Evolutionary conservation across 2,797 vertebrate genomes (phyloP).

Genomic region (Phoeniculus purpureus): DNA sequence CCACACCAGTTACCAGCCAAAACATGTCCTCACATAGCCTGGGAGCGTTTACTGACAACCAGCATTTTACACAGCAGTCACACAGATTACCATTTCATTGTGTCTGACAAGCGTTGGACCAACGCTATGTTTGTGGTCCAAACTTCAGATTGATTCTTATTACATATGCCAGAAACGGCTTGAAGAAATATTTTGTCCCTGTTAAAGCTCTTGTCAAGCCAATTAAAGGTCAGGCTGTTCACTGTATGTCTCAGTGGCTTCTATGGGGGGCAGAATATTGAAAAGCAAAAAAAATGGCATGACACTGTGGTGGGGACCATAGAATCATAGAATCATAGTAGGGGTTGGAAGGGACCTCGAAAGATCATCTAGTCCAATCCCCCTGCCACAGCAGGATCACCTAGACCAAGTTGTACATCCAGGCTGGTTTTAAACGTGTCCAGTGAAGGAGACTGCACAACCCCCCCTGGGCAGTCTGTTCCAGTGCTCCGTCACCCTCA

Average conservation of each 20-base stretch:
- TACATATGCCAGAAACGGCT: neutral
- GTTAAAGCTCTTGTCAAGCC: neutral
- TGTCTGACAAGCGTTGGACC: neutral
- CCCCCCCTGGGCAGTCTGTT: too few relatives aligned
- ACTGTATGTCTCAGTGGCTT: neutral
- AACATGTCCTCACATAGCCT: neutral
- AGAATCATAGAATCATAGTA: too few relatives aligned
- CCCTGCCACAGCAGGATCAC: too few relatives aligned
- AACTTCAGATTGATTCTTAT: neutral
- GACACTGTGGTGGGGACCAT: neutral
- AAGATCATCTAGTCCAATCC: too few relatives aligned
- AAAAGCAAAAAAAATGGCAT: neutral
- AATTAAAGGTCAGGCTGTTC: neutral
- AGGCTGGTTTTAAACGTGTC: too few relatives aligned
- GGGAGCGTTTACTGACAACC: neutral
- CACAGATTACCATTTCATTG: neutral
- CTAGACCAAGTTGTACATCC: too few relatives aligned
- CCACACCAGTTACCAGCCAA: too few relatives aligned
- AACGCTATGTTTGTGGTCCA: neutral
- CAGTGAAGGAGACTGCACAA: too few relatives aligned
- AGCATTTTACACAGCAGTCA: neutral
- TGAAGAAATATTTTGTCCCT: neutral
- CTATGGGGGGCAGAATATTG: neutral
- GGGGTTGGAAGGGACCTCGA: too few relatives aligned
- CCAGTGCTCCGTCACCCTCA: too few relatives aligned